Conservation (phyloP, 2,113 vertebrate genomes). For the Myanophis thanlyinensis region DNA sequence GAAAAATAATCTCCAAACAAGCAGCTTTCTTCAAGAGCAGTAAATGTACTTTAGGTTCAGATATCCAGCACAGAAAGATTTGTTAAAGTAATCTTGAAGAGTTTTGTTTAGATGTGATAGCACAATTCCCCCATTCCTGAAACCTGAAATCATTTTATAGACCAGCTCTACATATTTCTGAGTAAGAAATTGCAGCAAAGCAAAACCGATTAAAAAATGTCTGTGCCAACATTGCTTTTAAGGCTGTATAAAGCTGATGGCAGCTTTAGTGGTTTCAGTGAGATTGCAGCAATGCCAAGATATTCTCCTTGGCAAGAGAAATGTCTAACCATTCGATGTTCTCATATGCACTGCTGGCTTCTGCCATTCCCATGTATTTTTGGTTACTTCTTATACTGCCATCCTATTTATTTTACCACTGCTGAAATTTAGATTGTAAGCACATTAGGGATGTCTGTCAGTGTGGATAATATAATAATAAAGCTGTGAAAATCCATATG, state of each 20-base stretch:
- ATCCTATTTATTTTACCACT: not conserved
- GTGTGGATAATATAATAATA: not conserved
- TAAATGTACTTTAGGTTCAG: not conserved
- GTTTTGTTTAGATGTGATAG: slow-evolving; percentile 26
- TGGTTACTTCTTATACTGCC: not conserved
- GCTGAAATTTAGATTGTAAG: not conserved
- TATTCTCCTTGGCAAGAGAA: slow-evolving; percentile 34
- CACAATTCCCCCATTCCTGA: slow-evolving; percentile 16
- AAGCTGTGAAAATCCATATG: not conserved
- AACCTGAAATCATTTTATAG: slow-evolving; percentile 28
- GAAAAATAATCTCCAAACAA: slow-evolving; percentile 45
- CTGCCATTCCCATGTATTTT: not conserved
- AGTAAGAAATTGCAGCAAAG: not conserved
- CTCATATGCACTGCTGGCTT: not conserved
- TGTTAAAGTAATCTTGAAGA: slow-evolving; percentile 7
- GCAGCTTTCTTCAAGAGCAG: not conserved
- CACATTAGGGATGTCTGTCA: not conserved
- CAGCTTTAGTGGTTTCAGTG: not conserved
- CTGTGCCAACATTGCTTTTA: slow-evolving; percentile 21
- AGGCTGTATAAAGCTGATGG: not conserved
- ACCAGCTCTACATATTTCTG: not conserved
- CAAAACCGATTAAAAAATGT: not conserved
- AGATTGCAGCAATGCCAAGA: slow-evolving; percentile 35
- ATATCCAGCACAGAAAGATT: not conserved
- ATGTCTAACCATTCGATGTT: not conserved